These are phyloP conservation scores for Betta splendens DNA, from an alignment of 2,797 vertebrate species.

Conservation along the genomic window DNA sequence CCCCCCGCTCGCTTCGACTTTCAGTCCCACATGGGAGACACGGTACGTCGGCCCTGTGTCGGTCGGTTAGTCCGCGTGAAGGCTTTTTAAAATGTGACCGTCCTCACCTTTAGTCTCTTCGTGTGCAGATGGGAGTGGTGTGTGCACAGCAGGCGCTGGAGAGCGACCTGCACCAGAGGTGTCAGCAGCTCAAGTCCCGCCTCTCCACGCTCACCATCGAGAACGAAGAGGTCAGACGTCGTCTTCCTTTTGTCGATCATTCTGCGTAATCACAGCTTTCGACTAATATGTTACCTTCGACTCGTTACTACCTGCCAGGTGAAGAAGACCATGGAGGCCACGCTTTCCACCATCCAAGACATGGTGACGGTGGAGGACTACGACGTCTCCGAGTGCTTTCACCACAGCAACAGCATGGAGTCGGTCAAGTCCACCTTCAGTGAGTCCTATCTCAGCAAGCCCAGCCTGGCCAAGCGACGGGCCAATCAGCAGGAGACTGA, in stretches of 20 bases:
- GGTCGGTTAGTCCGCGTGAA: too few species aligned
- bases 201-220: constrained; percentile 95
- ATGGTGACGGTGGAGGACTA: constrained; percentile 98
- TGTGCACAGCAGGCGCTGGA: constrained; percentile 93
- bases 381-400: constrained; percentile 97
- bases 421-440: constrained; percentile 96
- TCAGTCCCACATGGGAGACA: constrained; percentile 98
- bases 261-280: neutral
- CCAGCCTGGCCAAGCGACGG: constrained; percentile 94
- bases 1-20: constrained; percentile 97
- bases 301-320: constrained; percentile 78
- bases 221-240: constrained; percentile 90
- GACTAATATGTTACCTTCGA: neutral
- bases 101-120: neutral
- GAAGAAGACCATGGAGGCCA: constrained; percentile 99
- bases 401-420: constrained; percentile 99
- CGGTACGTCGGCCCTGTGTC: too few species aligned
- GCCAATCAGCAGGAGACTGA: constrained; percentile 99
- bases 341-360: constrained; percentile 96
- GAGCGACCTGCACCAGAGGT: constrained; percentile 90
- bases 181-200: constrained; percentile 93
- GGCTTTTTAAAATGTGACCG: neutral
- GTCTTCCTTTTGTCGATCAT: neutral
- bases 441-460: constrained; percentile 98
- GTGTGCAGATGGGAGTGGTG: constrained; percentile 87